Evolutionary conservation across 2,797 vertebrate species (phyloP).

Genomic region (Eospalax fontanierii): DNA sequence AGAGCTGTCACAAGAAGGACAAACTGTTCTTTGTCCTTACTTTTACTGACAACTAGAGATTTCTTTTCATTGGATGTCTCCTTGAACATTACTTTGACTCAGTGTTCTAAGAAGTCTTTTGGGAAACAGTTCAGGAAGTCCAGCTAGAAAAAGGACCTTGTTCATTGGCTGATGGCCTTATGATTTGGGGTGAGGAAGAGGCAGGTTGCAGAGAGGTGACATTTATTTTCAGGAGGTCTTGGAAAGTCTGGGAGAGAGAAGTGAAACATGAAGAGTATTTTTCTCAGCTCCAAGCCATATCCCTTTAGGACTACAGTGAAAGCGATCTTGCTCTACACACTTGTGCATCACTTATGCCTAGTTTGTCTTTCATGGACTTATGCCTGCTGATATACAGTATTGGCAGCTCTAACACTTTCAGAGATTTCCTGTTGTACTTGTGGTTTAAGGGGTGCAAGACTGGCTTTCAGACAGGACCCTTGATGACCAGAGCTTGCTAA

Average conservation of each 20-base stretch:
- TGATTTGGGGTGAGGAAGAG: constrained; percentile 1
- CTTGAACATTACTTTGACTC: constrained; percentile 73
- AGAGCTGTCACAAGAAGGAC: constrained; percentile 47
- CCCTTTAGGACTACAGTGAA: constrained; percentile 43
- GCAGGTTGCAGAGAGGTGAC: constrained; percentile 7
- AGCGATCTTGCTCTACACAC: not conserved
- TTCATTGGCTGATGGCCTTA: constrained; percentile 31
- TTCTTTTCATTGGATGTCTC: constrained; percentile 77
- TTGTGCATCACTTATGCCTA: constrained; percentile 11
- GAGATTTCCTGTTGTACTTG: constrained; percentile 38
- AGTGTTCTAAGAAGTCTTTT: constrained; percentile 56
- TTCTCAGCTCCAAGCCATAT: not conserved
- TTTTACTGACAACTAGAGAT: constrained; percentile 58
- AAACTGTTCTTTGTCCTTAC: constrained; percentile 72
- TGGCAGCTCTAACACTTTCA: not conserved
- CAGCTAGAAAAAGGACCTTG: not conserved
- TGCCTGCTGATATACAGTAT: not conserved
- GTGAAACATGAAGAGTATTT: not conserved
- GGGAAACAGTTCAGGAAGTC: constrained; percentile 51
- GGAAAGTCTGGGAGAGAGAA: constrained; percentile 33
- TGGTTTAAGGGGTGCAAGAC: not conserved
- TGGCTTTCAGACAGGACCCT: not conserved
- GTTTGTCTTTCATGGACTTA: not conserved
- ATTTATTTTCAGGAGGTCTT: constrained; percentile 56
- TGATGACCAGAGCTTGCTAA: constrained; percentile 34